Base-by-base conservation (phyloP, 2,113 vertebrate species). In the Ptyas mucosa region DNA sequence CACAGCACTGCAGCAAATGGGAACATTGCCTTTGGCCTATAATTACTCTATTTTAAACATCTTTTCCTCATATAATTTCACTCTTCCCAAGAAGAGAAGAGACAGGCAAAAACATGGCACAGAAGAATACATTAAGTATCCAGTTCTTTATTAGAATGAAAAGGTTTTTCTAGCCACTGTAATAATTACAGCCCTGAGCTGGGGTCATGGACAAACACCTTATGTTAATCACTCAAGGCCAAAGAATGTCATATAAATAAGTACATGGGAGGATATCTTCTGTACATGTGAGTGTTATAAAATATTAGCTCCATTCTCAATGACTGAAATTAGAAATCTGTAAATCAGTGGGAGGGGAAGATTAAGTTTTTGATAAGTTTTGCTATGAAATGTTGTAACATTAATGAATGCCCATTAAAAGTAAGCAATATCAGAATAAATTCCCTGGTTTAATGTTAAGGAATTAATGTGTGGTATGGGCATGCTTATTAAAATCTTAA, bases 21-120 rank as follows among this genome's bases (percentile, higher is more conserved):
- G 23, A 43, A 89, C 49, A 49, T 6, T 55, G 9, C 87, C 75
- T 85, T 55, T 92, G n/a, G 87, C 58, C 88, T 46, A 46, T 24
- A 52, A 75, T 92, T 89, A 52, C 57, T 75, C 69, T 85, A 58
- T 85, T 92, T 92, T 46, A 24, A 51, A 81, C 11, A 46, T 85
- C 75, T 85, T 43, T 57, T 58, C 64, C 55, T 89, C 69, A 85
- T 69, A 26, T 85, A 57, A 53, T 54, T 92, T 89, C 88, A 85
- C 8, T 51, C 39, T 89, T 89, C 43, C 53, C 53, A 34, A 23
- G 58, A 61, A 61, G 24, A 89, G 39, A 92, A 57, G 9, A 26
- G 69, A 85, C 85, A 92, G 58, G 39, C n/a, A 95, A 93, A 54
- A 89, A 85, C 53, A 11, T 92, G 75, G 75, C 11, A 20, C 58